Evolutionary conservation across 1,140 invertebrate species (phyloP).

Genomic region (Condylostylus longicornis): DNA sequence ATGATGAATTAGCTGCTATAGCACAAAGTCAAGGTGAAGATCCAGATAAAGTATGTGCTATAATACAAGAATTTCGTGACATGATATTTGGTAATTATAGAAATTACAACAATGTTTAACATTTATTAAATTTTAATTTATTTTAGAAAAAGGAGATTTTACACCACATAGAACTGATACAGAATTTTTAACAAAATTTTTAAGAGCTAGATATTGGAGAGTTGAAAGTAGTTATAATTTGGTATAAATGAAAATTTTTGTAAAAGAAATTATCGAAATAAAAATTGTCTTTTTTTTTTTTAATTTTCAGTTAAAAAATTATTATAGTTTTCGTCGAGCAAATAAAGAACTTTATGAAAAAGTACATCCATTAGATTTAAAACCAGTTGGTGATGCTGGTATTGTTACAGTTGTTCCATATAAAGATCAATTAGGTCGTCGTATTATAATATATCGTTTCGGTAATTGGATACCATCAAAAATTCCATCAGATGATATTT

Average conservation of each 20-base stretch:
- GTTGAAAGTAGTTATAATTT: slow-evolving; percentile 63
- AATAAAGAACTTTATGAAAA: slow-evolving; percentile 51
- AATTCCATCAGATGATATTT: slow-evolving; percentile 49
- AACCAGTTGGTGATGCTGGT: slow-evolving; percentile 49
- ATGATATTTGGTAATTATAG: too few relatives aligned
- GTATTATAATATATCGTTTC: slow-evolving; percentile 26
- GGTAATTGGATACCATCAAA: slow-evolving; percentile 58
- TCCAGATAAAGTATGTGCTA: too few relatives aligned
- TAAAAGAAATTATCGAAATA: too few relatives aligned
- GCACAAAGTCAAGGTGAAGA: too few relatives aligned
- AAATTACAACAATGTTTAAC: too few relatives aligned
- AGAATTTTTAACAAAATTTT: slow-evolving; percentile 63
- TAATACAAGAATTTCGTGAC: too few relatives aligned
- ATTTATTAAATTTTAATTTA: too few relatives aligned
- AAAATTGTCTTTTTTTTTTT: too few relatives aligned
- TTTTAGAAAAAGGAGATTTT: slow-evolving; percentile 59
- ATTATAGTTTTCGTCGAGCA: slow-evolving; percentile 56
- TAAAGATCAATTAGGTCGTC: slow-evolving; percentile 44
- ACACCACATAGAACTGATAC: slow-evolving; percentile 64
- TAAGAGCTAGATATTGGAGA: slow-evolving; percentile 68
- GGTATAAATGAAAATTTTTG: too few relatives aligned
- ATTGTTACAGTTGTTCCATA: slow-evolving; percentile 58
- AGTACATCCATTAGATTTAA: slow-evolving; percentile 47
- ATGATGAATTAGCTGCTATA: too few relatives aligned
- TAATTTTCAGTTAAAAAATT: slow-evolving; percentile 66